A percentile compares a stretch with the other conserved stretches of the same genome.
These are phyloP conservation scores for Sebastes matsubarae DNA, from an alignment of 2,797 vertebrate genomes.

Conservation along the genomic window DNA sequence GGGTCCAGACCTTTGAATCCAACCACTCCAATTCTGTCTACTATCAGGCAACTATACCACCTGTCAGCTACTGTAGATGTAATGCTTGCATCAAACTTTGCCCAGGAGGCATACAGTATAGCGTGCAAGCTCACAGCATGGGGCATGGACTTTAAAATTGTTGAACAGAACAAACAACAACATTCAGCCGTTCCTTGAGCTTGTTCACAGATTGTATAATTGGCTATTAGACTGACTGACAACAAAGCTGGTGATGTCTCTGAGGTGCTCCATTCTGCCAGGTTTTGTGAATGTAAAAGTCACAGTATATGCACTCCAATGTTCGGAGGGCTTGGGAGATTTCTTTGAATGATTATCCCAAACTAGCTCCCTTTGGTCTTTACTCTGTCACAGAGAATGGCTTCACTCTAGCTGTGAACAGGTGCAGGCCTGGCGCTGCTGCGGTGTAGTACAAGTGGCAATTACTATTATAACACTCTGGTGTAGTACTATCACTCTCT, in stretches of 20 bases:
- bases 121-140: background rate
- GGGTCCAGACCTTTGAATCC: background rate
- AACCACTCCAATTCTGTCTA: background rate
- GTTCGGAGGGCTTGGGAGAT: slow-evolving; percentile 4
- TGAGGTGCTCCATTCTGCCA: slow-evolving; percentile 1
- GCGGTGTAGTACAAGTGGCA: background rate
- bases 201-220: slow-evolving; percentile 34
- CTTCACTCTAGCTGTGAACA: background rate
- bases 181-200: slow-evolving; percentile 23
- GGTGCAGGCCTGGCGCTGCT: background rate
- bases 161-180: slow-evolving; percentile 44
- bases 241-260: slow-evolving; percentile 13
- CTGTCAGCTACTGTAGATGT: slow-evolving; percentile 8
- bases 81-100: slow-evolving; percentile 18
- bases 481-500: background rate
- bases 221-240: slow-evolving; percentile 17
- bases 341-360: slow-evolving; percentile 8
- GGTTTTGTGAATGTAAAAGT: slow-evolving; percentile 18
- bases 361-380: slow-evolving; percentile 2
- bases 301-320: background rate
- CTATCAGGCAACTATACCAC: background rate
- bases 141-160: slow-evolving; percentile 1
- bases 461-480: background rate
- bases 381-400: background rate
- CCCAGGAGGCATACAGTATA: slow-evolving; percentile 2